phyloP scores from a whole-genome alignment of 2,113 vertebrate species.

The Catagonus wagneri region DNA sequence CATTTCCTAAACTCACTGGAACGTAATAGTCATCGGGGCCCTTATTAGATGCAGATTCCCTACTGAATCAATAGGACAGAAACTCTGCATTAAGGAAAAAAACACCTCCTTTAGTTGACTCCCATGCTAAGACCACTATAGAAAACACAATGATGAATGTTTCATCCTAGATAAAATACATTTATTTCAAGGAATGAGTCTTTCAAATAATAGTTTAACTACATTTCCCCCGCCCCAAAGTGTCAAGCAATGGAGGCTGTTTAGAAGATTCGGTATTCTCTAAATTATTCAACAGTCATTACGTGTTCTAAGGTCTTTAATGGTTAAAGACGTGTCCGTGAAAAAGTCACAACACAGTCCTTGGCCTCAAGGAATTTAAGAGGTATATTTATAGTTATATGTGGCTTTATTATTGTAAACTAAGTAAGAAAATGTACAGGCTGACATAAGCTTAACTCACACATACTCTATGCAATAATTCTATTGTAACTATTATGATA shows the following conservation, averaged over 20 bases:
- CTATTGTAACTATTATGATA: not conserved
- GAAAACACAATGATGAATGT: not conserved
- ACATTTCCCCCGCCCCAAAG: not conserved
- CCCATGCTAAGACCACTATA: not conserved
- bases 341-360: not conserved
- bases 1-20: not conserved
- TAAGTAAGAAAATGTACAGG: not conserved
- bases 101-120: not conserved
- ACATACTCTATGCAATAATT: not conserved
- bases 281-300: not conserved
- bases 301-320: not conserved
- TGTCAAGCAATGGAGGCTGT: not conserved
- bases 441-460: not conserved
- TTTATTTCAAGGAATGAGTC: not conserved
- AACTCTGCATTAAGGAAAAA: not conserved
- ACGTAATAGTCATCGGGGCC: fast-evolving
- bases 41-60: not conserved
- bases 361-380: not conserved
- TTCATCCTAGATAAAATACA: not conserved
- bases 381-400: not conserved
- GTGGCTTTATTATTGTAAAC: not conserved
- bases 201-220: not conserved
- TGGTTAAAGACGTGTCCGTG: not conserved
- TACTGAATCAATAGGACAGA: not conserved
- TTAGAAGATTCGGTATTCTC: not conserved